phyloP scores from a whole-genome alignment of 2,888 invertebrate species.

The Geotrupes spiniger region DNA sequence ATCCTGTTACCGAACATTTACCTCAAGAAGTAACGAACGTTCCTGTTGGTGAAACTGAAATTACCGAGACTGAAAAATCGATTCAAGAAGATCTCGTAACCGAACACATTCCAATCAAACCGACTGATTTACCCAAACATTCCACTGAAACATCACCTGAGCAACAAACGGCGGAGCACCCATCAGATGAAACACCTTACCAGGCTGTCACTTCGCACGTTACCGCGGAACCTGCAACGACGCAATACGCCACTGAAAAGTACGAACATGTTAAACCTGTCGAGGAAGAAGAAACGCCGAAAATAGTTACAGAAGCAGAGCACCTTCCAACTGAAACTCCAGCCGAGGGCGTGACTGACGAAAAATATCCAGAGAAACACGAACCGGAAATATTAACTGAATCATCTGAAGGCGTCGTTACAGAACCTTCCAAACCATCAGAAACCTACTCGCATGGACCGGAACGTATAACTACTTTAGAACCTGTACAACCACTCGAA shows the following conservation, averaged over 20 bases:
- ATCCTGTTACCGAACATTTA: too few relatives aligned
- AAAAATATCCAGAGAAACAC: neutral
- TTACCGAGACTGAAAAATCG: too few relatives aligned
- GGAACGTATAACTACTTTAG: neutral
- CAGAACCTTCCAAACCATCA: neutral
- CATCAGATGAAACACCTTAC: slow-evolving; percentile 4
- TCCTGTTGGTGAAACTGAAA: too few relatives aligned
- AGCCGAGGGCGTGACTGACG: neutral
- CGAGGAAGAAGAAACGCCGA: slow-evolving; percentile 4
- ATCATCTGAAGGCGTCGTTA: neutral
- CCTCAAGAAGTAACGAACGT: too few relatives aligned
- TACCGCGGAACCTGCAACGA: slow-evolving; percentile 2
- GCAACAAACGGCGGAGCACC: neutral
- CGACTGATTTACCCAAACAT: neutral
- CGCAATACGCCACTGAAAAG: too few relatives aligned
- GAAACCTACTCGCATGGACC: neutral
- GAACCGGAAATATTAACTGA: neutral
- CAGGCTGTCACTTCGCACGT: too few relatives aligned
- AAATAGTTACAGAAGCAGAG: neutral
- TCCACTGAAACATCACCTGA: too few relatives aligned
- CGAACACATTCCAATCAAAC: too few relatives aligned
- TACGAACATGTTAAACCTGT: neutral
- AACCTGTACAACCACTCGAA: neutral
- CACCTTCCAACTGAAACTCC: slow-evolving; percentile 7
- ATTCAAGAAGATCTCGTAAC: too few relatives aligned